Base-by-base conservation (phyloP, 2,113 vertebrate genomes). In the Vimba vimba region DNA sequence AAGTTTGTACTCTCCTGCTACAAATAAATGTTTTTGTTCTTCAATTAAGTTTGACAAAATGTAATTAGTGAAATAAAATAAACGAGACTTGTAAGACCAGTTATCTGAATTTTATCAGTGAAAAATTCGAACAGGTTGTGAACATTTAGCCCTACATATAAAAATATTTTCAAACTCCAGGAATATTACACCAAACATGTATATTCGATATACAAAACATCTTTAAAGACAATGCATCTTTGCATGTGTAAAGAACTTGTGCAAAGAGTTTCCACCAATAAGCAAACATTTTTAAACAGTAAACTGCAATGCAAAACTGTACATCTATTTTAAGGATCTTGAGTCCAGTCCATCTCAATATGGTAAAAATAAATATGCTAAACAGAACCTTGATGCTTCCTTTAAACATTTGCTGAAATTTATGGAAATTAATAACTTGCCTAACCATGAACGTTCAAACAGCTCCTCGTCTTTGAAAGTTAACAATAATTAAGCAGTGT, bases 11-110 rank as follows among this genome's bases (percentile, higher is more conserved):
- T 33, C 2, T 57, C 30, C 3, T 33, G 27, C 47, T 55, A 76
- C 7, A 52, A 77, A 10, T 21, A 23, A 2, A 55, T 33, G 1
- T 27, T 5, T 27, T 13, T 45, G 27, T 50, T 64, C 2, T 27
- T 25, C 10, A 39, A 6, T 43, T 45, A 21, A 8, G n/a, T 75
- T 7, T 47, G 4, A 45, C 25, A 0, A n/a, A 73, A 79, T 82
- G 50, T 52, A 88, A 88, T 77, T 76, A 78, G 39, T 39, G 57
- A 39, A 73, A 62, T 8, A 77, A 50, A 81, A 81, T 64, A 81
- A 79, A 47, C 27, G 79, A 81, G 59, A 66, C 39, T 45, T 60
- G 13, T 27, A n/a, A 15, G 33, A 60, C 8, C 6, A 64, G 8
- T 62, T 62, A 62, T 60, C 11, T 27, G 25, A 45, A 47, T 66